Evolutionary conservation across 2,113 vertebrate species (phyloP), one percentile per base, ranked within the genome.

Genomic region (Orcinus orca): DNA sequence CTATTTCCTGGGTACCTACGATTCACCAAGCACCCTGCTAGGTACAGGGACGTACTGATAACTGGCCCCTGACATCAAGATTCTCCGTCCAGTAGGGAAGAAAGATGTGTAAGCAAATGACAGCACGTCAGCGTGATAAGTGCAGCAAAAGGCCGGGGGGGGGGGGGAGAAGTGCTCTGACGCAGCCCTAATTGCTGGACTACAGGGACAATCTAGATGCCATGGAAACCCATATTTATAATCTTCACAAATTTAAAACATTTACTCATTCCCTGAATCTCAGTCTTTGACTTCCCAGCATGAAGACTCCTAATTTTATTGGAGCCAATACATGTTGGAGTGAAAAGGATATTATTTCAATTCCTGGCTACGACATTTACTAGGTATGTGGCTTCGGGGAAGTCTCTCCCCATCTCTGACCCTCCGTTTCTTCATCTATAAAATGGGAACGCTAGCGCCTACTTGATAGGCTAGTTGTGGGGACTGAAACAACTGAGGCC

Each of bases 141-240:
- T 21, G 60, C 26, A 23, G 47, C 0, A 14, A 44, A 12, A 68
- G 44, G 12, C 1, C 21, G 4, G 3, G 62, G 62, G 23, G 3
- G 21, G 4, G 3, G 62, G 62, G 23, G 3, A 29, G 21, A 25
- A 0, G 6, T 1, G 68, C 44, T 26, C 63, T 29, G 5, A 6
- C 18, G 50, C 41, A 31, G 21, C 62, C 50, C 17, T 36, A 25
- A 33, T 1, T 33, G 44, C 26, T 15, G 14, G 33, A 14, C 36
- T 4, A 14, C 7, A 26, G 60, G 77, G 29, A 26, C 67, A 44
- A 2, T 6, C 70, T 23, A 2, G 41, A 29, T 36, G 41, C 62
- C 47, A 33, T 4, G 53, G 50, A 29, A 6, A 26, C 33, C 8
- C 21, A 11, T 3, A 2, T 4, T 33, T 6, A 25, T 1, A 33